Evolutionary conservation across 1,140 invertebrate genomes (phyloP).

Genomic region (Lucilia sericata): DNA sequence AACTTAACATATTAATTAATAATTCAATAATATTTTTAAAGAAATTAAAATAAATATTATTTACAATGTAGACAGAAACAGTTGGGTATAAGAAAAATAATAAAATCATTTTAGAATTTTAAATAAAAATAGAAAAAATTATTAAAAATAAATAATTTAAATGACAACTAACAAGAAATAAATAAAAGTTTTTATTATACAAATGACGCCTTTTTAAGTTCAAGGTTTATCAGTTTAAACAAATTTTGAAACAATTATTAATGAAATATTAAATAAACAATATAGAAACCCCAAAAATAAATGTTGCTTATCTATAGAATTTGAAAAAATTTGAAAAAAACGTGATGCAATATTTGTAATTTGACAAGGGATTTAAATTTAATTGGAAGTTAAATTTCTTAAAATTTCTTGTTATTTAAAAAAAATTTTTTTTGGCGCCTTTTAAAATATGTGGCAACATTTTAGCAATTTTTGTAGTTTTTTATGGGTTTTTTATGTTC

Average conservation of each 20-base stretch:
- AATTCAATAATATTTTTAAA: neutral
- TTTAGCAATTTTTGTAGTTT: too few species aligned
- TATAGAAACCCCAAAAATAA: neutral
- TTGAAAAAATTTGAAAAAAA: too few species aligned
- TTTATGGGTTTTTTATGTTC: too few species aligned
- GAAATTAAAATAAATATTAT: too few species aligned
- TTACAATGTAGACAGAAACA: neutral
- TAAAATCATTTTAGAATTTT: neutral
- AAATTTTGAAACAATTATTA: neutral
- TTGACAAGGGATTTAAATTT: neutral
- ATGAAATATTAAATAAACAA: neutral
- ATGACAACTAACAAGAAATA: neutral
- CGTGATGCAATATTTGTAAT: neutral
- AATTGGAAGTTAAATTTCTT: neutral
- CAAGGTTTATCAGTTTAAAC: neutral
- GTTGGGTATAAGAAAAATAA: neutral
- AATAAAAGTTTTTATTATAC: too few species aligned
- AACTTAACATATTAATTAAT: neutral
- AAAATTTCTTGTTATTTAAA: too few species aligned
- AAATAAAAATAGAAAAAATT: neutral
- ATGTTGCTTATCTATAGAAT: too few species aligned
- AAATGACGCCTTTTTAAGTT: neutral
- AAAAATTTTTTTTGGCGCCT: too few species aligned
- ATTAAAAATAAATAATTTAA: neutral
- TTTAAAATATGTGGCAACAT: neutral